Conservation (phyloP, 2,888 invertebrate species). For the Acanthopleura granulata region DNA sequence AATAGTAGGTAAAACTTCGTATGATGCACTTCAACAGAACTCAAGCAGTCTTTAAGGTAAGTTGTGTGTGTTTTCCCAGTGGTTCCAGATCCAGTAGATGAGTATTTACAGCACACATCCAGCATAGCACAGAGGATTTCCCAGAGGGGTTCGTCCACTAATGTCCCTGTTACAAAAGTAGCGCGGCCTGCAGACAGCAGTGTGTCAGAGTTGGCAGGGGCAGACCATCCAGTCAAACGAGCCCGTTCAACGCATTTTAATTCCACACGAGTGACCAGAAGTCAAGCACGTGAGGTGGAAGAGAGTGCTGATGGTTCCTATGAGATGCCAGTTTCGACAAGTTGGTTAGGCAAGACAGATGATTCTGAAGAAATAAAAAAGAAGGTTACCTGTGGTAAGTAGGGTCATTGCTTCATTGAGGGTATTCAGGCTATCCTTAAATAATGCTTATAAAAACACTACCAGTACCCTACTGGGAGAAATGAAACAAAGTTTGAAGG, state of each 20-base stretch:
- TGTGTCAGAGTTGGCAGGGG: neutral
- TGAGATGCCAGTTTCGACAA: neutral
- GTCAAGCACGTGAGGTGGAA: neutral
- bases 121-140: neutral
- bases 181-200: neutral
- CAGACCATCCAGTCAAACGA: neutral
- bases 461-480: no score
- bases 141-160: neutral
- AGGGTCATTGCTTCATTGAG: neutral
- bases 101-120: conserved; percentile 34
- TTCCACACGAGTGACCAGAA: conserved; percentile 12
- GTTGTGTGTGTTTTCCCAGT: conserved; percentile 23
- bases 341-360: neutral
- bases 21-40: no score
- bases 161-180: neutral
- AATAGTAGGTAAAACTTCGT: no score
- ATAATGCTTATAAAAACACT: no score
- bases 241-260: neutral
- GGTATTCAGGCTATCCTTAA: no score
- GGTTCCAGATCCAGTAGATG: conserved; percentile 36
- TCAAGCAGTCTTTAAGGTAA: neutral
- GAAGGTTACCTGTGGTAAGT: conserved; percentile 47
- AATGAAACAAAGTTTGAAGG: no score
- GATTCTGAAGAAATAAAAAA: conserved; percentile 32
- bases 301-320: neutral